A percentile compares a stretch with the other conserved stretches of the same genome.
phyloP scores from a whole-genome alignment of 2,797 vertebrate species.

The Pseudocheirus occidentalis region DNA sequence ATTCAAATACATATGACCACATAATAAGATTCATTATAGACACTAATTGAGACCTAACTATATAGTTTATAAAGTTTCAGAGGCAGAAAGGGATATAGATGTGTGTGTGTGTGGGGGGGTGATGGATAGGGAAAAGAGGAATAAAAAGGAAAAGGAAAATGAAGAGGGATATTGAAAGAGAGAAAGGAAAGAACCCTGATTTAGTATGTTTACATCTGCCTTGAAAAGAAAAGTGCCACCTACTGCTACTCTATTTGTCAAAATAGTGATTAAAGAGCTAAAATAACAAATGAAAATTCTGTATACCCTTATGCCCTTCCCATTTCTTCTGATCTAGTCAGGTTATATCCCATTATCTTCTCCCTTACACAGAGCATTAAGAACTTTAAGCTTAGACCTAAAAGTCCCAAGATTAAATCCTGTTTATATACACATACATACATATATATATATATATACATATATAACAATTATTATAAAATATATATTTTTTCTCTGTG shows the following conservation, averaged over 20 bases:
- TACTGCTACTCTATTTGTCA: too few relatives aligned
- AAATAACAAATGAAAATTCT: not conserved
- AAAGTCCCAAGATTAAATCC: slow-evolving; percentile 54
- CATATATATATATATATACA: too few relatives aligned
- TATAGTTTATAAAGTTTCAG: not conserved
- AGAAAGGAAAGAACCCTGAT: not conserved
- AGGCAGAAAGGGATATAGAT: not conserved
- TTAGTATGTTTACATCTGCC: not conserved
- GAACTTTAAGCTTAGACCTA: not conserved
- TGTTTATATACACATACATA: too few relatives aligned
- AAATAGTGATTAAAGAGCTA: not conserved
- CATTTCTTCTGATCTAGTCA: not conserved
- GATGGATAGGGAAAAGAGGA: not conserved
- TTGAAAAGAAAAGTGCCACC: not conserved
- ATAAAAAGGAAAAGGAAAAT: not conserved
- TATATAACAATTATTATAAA: too few relatives aligned
- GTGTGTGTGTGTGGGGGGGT: accelerated
- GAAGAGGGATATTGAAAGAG: not conserved
- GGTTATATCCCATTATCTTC: not conserved
- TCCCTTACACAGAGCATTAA: not conserved
- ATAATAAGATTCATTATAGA: not conserved
- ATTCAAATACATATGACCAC: not conserved
- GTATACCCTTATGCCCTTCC: not conserved
- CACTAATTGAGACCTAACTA: not conserved
- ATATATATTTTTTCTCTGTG: too few relatives aligned